Evolutionary conservation across 1,140 invertebrate species (phyloP), one percentile per base, ranked within the genome.

Genomic region (Megalopta genalis): DNA sequence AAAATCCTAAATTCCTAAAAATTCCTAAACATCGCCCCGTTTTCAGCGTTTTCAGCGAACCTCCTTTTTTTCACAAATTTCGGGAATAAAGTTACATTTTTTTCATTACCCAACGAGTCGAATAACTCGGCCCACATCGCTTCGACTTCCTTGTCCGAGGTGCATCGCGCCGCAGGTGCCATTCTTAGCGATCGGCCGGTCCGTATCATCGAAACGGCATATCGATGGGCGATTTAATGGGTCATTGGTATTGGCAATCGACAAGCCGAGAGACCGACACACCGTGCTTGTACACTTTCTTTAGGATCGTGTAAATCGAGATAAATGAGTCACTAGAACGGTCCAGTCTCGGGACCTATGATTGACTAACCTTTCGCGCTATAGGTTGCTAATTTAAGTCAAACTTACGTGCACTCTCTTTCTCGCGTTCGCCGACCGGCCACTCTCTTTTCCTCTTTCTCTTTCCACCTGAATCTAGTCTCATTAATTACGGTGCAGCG

Each of bases 371-470:
- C 89, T 90, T 90, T 90, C 77, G 86, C 83, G 90, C 91, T 87
- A 91, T 92, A 92, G 91, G 91, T 90, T 90, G 91, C 92, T 93
- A 93, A 93, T 92, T 93, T 92, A 91, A 91, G 90, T 90, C 88
- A 87, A 88, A 88, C 74, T 80, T 73, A 78, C 83, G 82, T 84
- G 79, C 46, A 78, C 42, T 77, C 64, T 85, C 84, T 88, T 87
- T 75, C 75, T 77, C 77, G 82, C 80, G 81, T 71, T 87, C 84
- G 68, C 77, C 82, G 16, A 23, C 57, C 10, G 10, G 8, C 21
- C 46, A 77, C 42, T 83, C 66, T 83, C 82, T 84, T 85, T 87
- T 79, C 81, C 77, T 80, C 73, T 82, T 73, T 76, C 85, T 84
- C 81, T 89, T 84, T 81, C 78, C 85, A 85, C 66, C 72, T 77